Evolutionary conservation across 2,797 vertebrate species (phyloP), one percentile per base, ranked within the genome.

Genomic region (Chrysocyon brachyurus): DNA sequence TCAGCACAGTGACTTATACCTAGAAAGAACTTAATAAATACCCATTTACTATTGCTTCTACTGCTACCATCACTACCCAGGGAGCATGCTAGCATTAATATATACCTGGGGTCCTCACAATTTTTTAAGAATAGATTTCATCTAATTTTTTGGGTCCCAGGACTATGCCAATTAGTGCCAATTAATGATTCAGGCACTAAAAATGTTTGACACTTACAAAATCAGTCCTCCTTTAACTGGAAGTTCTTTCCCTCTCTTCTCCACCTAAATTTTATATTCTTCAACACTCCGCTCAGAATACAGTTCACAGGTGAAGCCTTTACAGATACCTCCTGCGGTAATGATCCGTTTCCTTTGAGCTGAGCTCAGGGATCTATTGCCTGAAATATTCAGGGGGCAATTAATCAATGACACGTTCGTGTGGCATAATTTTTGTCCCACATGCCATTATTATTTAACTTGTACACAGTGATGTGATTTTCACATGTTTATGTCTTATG

Each of bases 251-350:
- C 21, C 36, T 84, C 26, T 91, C 70, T 59, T 94, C 49, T 64
- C 52, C 2, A 77, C 6, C 56, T 77, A 78, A 91, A 77, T 82
- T 14, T 57, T 49, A 89, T 15, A 72, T 84, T 33, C 26, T 79
- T 87, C 93, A 75, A 94, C 11, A n/a, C 11, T 31, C 15, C 54
- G 59, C n/a, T 97, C 88, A 94, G 87, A 96, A 84, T 66, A 66
- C 9, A 91, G 12, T 40, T 88, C 28, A 91, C 33, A 90, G 14
- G 83, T 56, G 17, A 95, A 92, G 28, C 15, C 24, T 86, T 85
- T 92, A 72, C 82, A 66, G 36, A 26, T 59, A 82, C 6, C n/a
- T 84, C 84, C 63, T 19, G 9, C n/a, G 54, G 26, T 49, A 77
- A 57, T 40, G 11, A 46, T 63, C 36, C 12, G 6, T 81, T 94